phyloP scores from a whole-genome alignment of 92 coral and sea anemone species.

The Muricea muricata region DNA sequence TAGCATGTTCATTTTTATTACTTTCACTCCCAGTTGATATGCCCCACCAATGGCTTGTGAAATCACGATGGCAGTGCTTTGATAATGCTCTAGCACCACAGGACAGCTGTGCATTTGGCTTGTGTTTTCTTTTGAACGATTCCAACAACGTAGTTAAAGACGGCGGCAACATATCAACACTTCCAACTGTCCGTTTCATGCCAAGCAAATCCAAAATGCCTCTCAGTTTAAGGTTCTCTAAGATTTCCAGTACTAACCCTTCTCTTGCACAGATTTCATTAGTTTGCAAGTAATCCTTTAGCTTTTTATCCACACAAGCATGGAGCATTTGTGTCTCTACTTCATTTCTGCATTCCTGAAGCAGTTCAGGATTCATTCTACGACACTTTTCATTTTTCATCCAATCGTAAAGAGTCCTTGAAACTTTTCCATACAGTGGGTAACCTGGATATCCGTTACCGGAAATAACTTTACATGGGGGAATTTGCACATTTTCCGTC shows the following conservation, averaged over 20 bases:
- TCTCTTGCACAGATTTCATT: conserved; percentile 26
- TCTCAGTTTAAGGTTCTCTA: conserved; percentile 61
- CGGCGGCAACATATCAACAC: conserved; percentile 82
- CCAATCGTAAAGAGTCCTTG: conserved; percentile 66
- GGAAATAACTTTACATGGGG: neutral
- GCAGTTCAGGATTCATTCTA: conserved; percentile 51
- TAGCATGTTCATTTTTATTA: conserved; percentile 80
- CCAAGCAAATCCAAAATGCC: conserved; percentile 80
- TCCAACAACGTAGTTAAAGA: conserved; percentile 42
- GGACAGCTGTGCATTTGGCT: conserved; percentile 70
- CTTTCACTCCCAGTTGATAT: conserved; percentile 77
- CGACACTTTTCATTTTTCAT: conserved; percentile 51
- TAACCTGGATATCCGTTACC: conserved; percentile 54
- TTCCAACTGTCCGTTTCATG: conserved; percentile 84
- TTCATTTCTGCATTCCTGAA: conserved; percentile 51
- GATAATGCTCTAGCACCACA: conserved; percentile 96
- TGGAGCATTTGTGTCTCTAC: neutral
- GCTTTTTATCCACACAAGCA: conserved; percentile 31
- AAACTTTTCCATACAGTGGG: conserved; percentile 75
- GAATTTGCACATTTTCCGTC: neutral
- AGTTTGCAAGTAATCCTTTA: conserved; percentile 45
- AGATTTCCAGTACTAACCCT: conserved; percentile 2
- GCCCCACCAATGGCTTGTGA: conserved; percentile 86
- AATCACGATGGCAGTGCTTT: conserved; percentile 89
- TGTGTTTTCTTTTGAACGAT: conserved; percentile 73